Evolutionary conservation across 35 echinoderm and acorn worm genomes (phyloP).

Genomic region (Ophiothrix spiculata): DNA sequence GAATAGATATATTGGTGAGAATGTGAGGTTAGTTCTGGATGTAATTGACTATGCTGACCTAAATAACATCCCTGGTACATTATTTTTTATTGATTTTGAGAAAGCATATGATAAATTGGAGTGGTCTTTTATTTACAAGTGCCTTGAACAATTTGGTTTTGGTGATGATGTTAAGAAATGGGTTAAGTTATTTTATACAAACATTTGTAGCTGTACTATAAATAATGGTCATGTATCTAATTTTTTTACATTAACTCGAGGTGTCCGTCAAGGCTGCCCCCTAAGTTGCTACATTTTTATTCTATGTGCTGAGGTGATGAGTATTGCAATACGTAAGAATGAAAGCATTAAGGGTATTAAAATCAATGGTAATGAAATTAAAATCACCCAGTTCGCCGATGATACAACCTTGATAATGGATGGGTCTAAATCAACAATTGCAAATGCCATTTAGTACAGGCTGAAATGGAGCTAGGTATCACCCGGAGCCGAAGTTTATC

Average conservation of each 20-base stretch:
- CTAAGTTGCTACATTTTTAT: too few relatives aligned
- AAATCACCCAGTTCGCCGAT: slow-evolving; percentile 40
- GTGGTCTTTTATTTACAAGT: slow-evolving; percentile 25
- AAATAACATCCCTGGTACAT: not conserved
- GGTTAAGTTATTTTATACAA: slow-evolving; percentile 21
- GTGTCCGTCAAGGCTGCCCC: slow-evolving; percentile 44
- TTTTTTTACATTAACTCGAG: slow-evolving; percentile 40
- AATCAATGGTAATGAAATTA: slow-evolving; percentile 28
- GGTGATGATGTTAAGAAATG: not conserved
- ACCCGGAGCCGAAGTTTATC: too few relatives aligned
- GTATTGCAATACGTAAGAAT: slow-evolving; percentile 5
- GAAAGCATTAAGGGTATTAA: slow-evolving; percentile 25
- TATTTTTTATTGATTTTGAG: too few relatives aligned
- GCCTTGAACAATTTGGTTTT: slow-evolving; percentile 22
- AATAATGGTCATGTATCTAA: slow-evolving; percentile 43
- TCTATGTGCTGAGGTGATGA: slow-evolving; percentile 34
- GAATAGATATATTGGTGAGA: too few relatives aligned
- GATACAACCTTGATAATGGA: slow-evolving; percentile 44
- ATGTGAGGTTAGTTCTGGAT: slow-evolving; percentile 33
- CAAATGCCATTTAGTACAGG: too few relatives aligned
- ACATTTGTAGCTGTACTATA: slow-evolving; percentile 40
- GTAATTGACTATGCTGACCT: not conserved
- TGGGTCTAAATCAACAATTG: too few relatives aligned
- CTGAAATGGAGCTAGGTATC: too few relatives aligned
- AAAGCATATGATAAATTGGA: too few relatives aligned